Evolutionary conservation across 2,888 invertebrate species (phyloP).

Genomic region (Drosophila basisetae): DNA sequence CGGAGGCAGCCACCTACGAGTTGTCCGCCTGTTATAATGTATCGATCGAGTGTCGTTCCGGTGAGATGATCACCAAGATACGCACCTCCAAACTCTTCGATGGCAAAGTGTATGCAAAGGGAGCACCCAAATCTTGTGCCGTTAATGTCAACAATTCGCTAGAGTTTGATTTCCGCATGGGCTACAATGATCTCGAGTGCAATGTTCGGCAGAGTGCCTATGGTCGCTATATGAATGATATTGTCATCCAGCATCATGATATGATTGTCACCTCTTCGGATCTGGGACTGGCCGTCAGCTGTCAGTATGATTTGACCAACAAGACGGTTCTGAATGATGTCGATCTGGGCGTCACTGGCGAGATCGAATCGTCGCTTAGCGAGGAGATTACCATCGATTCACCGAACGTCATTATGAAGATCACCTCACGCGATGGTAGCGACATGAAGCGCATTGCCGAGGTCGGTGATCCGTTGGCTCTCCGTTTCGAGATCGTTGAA

Average conservation of each 20-base stretch:
- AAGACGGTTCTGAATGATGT: constrained; percentile 97
- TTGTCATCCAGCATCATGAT: constrained; percentile 97
- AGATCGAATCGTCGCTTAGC: constrained; percentile 93
- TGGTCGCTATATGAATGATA: constrained; percentile 95
- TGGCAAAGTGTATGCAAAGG: constrained; percentile 97
- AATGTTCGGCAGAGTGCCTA: constrained; percentile 94
- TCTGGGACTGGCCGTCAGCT: constrained; percentile 96
- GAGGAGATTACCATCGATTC: constrained; percentile 97
- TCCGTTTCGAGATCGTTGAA: constrained; percentile 96
- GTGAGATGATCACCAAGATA: constrained; percentile 96
- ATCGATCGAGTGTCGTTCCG: constrained; percentile 95
- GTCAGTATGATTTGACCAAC: constrained; percentile 97
- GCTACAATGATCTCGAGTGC: constrained; percentile 96
- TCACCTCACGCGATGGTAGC: constrained; percentile 93
- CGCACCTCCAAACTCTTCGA: constrained; percentile 96
- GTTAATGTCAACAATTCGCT: constrained; percentile 94
- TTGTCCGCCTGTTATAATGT: constrained; percentile 97
- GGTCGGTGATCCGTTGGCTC: constrained; percentile 96
- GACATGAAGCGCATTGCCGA: constrained; percentile 94
- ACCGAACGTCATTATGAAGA: constrained; percentile 97
- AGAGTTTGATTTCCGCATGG: constrained; percentile 96
- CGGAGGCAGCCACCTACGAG: constrained; percentile 96
- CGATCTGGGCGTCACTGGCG: constrained; percentile 94
- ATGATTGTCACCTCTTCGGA: constrained; percentile 97
- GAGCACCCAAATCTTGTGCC: constrained; percentile 96